A percentile compares a stretch with the other conserved stretches of the same genome.
Conservation (phyloP, 1,140 invertebrate species). For the Drosophila repleta region DNA sequence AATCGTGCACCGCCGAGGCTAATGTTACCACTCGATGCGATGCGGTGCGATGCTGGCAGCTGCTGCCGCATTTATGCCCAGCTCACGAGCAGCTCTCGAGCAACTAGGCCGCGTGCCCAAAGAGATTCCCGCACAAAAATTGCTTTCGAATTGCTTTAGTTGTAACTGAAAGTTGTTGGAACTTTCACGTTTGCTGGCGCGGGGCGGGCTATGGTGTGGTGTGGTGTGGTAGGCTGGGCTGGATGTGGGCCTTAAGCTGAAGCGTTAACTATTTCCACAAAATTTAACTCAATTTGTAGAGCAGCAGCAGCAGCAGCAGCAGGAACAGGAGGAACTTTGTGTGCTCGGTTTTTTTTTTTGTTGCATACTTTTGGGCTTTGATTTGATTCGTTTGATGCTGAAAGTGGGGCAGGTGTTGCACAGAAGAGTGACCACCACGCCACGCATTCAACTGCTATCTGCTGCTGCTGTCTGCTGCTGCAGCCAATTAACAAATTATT, state of each 20-base stretch:
- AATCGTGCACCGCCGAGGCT: background rate
- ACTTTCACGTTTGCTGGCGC: background rate
- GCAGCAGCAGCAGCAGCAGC: slow-evolving; percentile 13
- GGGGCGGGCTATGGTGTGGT: too few relatives aligned
- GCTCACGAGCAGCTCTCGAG: background rate
- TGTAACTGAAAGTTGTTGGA: slow-evolving; percentile 42
- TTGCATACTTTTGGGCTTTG: slow-evolving; percentile 64
- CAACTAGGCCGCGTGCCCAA: slow-evolving; percentile 2
- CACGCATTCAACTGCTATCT: slow-evolving; percentile 23
- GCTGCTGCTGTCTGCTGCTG: background rate
- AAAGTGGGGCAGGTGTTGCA: slow-evolving; percentile 35
- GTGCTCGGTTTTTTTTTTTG: slow-evolving; percentile 34
- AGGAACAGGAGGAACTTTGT: slow-evolving; percentile 40
- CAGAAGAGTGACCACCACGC: slow-evolving; percentile 7
- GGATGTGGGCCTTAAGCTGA: slow-evolving; percentile 1
- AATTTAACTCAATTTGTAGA: slow-evolving; percentile 54
- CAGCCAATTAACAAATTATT: slow-evolving; percentile 64
- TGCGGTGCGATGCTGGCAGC: background rate
- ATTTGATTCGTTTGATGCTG: slow-evolving; percentile 43
- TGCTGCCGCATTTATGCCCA: background rate
- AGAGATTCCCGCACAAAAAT: slow-evolving; percentile 48
- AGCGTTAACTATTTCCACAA: slow-evolving; percentile 50
- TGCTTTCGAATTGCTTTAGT: slow-evolving; percentile 71
- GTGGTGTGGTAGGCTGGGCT: background rate
- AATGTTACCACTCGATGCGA: background rate